These are phyloP conservation scores for Bombus consobrinus DNA, from an alignment of 1,140 invertebrate species.

Conservation along the genomic window DNA sequence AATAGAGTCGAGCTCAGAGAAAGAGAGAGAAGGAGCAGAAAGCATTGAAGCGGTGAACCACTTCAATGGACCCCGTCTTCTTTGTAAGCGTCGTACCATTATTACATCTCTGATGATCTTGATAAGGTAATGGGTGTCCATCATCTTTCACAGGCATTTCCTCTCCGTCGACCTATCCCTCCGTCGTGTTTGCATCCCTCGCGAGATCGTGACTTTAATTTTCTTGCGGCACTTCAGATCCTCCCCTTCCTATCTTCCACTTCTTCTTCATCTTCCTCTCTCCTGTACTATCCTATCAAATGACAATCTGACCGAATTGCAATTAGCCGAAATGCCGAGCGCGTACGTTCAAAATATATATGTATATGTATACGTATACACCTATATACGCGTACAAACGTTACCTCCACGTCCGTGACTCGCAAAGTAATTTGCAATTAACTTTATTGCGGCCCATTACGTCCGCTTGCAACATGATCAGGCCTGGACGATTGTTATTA, in stretches of 20 bases:
- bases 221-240: background rate
- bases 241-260: background rate
- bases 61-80: constrained; percentile 54
- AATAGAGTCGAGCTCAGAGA: constrained; percentile 18
- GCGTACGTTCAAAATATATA: background rate
- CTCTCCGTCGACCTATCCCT: constrained; percentile 62
- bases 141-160: constrained; percentile 76
- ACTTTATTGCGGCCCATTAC: constrained; percentile 55
- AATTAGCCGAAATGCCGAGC: background rate
- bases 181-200: constrained; percentile 4
- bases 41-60: constrained; percentile 59
- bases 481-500: constrained; percentile 38
- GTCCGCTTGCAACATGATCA: constrained; percentile 43
- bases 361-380: background rate
- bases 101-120: constrained; percentile 76
- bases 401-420: constrained; percentile 6
- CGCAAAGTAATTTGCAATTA: constrained; percentile 56
- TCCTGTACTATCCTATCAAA: too few species aligned
- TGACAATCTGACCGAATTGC: background rate
- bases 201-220: constrained; percentile 28
- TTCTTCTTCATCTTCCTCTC: too few species aligned
- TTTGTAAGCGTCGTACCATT: constrained; percentile 70
- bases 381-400: background rate
- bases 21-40: constrained; percentile 37
- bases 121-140: constrained; percentile 76